Evolutionary conservation across 2,888 invertebrate species (phyloP).

Genomic region (Rhamnusium bicolor): DNA sequence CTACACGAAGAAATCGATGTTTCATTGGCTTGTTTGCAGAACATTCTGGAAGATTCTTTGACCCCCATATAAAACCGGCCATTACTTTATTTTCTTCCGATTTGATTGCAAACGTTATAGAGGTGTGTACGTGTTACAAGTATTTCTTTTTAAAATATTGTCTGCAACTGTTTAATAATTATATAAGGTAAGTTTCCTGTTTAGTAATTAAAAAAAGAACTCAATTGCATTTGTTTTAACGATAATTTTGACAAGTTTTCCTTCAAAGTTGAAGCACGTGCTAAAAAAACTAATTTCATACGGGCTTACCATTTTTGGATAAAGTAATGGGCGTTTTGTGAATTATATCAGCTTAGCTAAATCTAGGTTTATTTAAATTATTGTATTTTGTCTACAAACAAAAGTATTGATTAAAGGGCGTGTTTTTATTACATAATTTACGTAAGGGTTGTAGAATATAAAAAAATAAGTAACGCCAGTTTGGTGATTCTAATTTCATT

Average conservation of each 20-base stretch:
- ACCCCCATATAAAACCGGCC: slow-evolving; percentile 67
- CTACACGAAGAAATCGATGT: slow-evolving; percentile 29
- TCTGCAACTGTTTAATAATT: slow-evolving; percentile 59
- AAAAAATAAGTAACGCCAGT: background rate
- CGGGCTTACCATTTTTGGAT: background rate
- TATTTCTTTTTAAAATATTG: slow-evolving; percentile 61
- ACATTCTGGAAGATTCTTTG: slow-evolving; percentile 67
- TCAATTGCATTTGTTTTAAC: slow-evolving; percentile 15
- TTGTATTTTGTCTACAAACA: background rate
- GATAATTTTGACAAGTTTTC: slow-evolving; percentile 33
- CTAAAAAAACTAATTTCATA: background rate
- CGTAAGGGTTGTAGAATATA: background rate
- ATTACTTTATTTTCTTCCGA: slow-evolving; percentile 59
- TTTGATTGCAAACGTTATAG: slow-evolving; percentile 61
- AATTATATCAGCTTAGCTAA: background rate
- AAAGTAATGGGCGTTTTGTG: background rate
- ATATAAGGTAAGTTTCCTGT: slow-evolving; percentile 57
- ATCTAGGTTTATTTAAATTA: background rate
- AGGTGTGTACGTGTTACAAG: slow-evolving; percentile 56
- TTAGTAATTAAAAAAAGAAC: slow-evolving; percentile 12
- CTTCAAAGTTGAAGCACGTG: slow-evolving; percentile 34
- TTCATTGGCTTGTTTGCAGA: slow-evolving; percentile 62
- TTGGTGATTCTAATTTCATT: background rate
- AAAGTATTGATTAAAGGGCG: background rate
- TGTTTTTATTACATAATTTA: slow-evolving; percentile 8